phyloP scores from a whole-genome alignment of 2,888 invertebrate species.

The Tubulanus polymorphus region DNA sequence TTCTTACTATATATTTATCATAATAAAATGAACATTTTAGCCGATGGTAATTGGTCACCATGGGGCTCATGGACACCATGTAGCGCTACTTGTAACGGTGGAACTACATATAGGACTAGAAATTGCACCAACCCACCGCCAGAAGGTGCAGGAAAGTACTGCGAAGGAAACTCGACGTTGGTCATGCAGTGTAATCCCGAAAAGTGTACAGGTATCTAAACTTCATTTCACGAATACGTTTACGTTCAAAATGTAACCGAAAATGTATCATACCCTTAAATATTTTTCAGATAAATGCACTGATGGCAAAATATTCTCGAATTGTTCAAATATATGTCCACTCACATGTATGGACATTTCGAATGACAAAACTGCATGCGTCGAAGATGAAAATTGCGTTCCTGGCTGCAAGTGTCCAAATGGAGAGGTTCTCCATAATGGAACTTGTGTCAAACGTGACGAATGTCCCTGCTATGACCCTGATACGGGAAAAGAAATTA shows the following conservation, averaged over 20 bases:
- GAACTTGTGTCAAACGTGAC: constrained; percentile 27
- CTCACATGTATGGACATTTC: constrained; percentile 12
- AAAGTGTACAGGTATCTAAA: too few relatives aligned
- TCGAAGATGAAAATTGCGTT: constrained; percentile 59
- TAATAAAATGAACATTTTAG: too few relatives aligned
- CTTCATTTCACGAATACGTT: too few relatives aligned
- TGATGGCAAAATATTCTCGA: constrained; percentile 10
- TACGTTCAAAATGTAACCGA: too few relatives aligned
- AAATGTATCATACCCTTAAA: too few relatives aligned
- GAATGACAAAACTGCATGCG: neutral
- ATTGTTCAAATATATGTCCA: constrained; percentile 12
- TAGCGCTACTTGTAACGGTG: constrained; percentile 3
- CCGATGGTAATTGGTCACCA: constrained; percentile 2
- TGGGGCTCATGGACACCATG: constrained; percentile 8
- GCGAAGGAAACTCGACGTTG: too few relatives aligned
- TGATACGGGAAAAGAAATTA: too few relatives aligned
- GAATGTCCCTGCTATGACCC: constrained; percentile 31
- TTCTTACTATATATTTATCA: too few relatives aligned
- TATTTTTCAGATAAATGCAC: constrained; percentile 14
- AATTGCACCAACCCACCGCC: constrained; percentile 4
- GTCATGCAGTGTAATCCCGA: too few relatives aligned
- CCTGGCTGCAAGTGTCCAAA: constrained; percentile 85
- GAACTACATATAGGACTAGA: neutral
- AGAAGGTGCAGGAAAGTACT: too few relatives aligned
- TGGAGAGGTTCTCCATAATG: constrained; percentile 60